Evolutionary conservation across 2,113 vertebrate species (phyloP), one percentile per base, ranked within the genome.

Genomic region (Anseranas semipalmata): DNA sequence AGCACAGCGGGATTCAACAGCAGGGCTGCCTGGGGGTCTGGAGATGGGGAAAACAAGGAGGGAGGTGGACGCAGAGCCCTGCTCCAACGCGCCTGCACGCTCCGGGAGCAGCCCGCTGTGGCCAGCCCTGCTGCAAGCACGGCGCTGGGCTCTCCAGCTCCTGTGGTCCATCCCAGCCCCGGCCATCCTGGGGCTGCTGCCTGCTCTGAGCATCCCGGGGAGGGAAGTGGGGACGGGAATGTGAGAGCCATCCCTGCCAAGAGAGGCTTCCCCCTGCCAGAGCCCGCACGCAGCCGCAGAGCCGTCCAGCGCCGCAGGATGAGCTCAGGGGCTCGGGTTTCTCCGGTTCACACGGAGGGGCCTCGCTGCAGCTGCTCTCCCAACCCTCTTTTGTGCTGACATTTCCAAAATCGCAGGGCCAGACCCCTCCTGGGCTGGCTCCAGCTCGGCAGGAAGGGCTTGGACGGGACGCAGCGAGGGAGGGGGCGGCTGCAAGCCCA

Each of bases 381-480:
- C 77, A 79, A 56, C 25, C 48, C 81, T 53, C 25, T 63, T 90
- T 12, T 71, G 43, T 53, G 53, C 53, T n/a, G 77, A 72, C 62
- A 14, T 1, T 3, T 37, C 75, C 39, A 37, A 68, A 89, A 46
- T 2, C 10, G 46, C 76, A 15, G 9, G n/a, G 24, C 48, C 88
- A 67, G 68, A 52, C 35, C 73, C 63, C 58, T 12, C 24, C 58
- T 67, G 79, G 83, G 53, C 17, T 11, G 73, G 41, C 35, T 63
- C 90, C 93, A 88, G 74, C 65, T 87, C 95, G 1, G 3, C 41
- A 4, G 63, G 62, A 39, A 8, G 41, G 77, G 48, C 77, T 94
- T 75, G 45, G 71, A 71, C 19, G 25, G 52, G 0, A 52, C 20
- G 46, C 1, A 0, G 30, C 2, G n/a, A 46, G 74, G 74, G 70